Evolutionary conservation across 2,888 invertebrate genomes (phyloP).

Genomic region (Cryptus viduatorius): DNA sequence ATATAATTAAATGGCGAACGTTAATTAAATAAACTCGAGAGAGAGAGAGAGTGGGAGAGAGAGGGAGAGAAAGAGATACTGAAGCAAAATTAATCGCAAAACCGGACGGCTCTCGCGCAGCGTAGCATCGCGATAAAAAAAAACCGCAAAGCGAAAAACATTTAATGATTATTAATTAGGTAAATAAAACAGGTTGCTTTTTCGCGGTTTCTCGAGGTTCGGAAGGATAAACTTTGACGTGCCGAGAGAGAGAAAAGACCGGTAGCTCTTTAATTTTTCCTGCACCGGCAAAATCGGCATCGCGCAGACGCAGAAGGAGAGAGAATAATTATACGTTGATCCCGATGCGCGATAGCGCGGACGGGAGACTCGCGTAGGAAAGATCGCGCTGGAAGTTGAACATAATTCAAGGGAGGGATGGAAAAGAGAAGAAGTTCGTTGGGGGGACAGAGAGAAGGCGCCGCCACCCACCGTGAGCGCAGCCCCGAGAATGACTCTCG

Average conservation of each 20-base stretch:
- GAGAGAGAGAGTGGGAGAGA: neutral
- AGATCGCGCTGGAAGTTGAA: constrained; percentile 53
- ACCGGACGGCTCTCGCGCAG: neutral
- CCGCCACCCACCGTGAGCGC: constrained; percentile 78
- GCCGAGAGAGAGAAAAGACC: constrained; percentile 18
- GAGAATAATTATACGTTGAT: constrained; percentile 62
- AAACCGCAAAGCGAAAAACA: neutral
- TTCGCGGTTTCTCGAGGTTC: constrained; percentile 15
- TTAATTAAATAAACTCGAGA: constrained; percentile 51
- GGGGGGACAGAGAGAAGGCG: constrained; percentile 56
- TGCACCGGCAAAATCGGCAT: constrained; percentile 39
- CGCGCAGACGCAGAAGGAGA: constrained; percentile 36
- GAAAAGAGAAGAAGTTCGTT: constrained; percentile 29
- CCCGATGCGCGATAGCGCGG: constrained; percentile 58
- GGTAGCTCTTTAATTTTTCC: constrained; percentile 53
- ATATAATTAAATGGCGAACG: constrained; percentile 35
- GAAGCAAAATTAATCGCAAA: constrained; percentile 43
- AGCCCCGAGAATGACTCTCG: constrained; percentile 55
- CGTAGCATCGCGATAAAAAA: neutral
- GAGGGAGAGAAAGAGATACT: neutral
- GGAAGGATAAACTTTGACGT: constrained; percentile 62
- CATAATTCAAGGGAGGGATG: constrained; percentile 69
- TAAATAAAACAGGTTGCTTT: constrained; percentile 42
- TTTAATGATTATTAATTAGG: constrained; percentile 65
- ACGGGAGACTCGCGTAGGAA: constrained; percentile 25